Conservation (phyloP, 2,888 invertebrate genomes). For the Eupithecia subfuscata region DNA sequence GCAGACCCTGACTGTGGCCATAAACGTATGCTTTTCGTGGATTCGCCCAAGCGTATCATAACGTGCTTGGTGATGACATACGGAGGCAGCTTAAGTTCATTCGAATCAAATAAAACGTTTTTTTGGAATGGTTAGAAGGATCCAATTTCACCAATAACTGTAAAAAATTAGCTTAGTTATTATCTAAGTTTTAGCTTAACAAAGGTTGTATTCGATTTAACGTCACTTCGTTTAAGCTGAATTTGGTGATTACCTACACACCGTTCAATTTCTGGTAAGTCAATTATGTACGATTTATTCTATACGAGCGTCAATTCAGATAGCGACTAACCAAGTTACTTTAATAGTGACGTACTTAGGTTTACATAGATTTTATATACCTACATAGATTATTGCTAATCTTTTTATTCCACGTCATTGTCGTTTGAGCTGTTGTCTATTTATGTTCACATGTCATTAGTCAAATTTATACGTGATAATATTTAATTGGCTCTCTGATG, state of each 20-base stretch:
- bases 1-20: constrained; percentile 18
- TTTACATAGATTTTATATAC: too few relatives aligned
- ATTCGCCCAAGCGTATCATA: constrained; percentile 19
- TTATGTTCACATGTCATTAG: too few relatives aligned
- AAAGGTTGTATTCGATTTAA: neutral
- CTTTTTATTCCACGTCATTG: too few relatives aligned
- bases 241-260: neutral
- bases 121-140: neutral
- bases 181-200: neutral
- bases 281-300: neutral
- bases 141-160: neutral
- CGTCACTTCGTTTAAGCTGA: too few relatives aligned
- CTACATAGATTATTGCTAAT: too few relatives aligned
- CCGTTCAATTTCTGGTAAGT: neutral
- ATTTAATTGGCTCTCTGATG: too few relatives aligned
- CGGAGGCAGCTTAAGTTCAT: neutral
- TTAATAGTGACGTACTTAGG: too few relatives aligned
- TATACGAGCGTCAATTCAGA: too few relatives aligned
- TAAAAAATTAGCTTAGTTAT: neutral
- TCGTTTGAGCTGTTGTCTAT: too few relatives aligned
- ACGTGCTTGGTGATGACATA: constrained; percentile 10
- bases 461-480: too few relatives aligned
- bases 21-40: constrained; percentile 36
- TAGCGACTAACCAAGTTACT: too few relatives aligned
- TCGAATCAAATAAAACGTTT: neutral